Conservation (phyloP, 2,113 vertebrate genomes). For the Hyla sarda region DNA sequence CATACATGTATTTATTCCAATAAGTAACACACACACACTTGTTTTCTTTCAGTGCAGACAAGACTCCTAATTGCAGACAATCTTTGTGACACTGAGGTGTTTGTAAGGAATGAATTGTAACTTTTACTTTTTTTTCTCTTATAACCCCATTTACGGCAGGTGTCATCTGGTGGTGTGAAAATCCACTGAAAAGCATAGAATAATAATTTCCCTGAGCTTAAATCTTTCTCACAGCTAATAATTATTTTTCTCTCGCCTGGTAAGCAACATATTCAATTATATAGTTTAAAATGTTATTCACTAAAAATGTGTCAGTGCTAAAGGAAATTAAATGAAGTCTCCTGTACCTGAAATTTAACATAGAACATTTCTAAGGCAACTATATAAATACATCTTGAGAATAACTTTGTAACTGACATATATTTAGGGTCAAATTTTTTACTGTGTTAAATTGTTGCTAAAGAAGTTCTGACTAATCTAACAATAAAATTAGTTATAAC, state of each 20-base stretch:
- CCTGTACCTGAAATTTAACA: neutral
- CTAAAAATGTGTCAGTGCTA: constrained; percentile 21
- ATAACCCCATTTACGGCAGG: constrained; percentile 47
- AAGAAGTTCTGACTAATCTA: neutral
- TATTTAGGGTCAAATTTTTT: neutral
- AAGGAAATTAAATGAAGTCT: constrained; percentile 16
- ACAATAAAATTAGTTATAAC: too few species aligned
- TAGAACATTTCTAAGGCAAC: neutral
- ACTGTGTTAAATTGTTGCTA: neutral
- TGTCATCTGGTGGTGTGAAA: constrained; percentile 20
- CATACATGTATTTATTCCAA: too few species aligned
- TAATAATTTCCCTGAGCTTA: constrained; percentile 32
- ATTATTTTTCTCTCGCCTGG: constrained; percentile 41
- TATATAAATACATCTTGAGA: neutral
- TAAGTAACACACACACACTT: too few species aligned
- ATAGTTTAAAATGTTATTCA: constrained; percentile 30
- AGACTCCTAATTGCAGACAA: neutral
- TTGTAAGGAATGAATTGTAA: constrained; percentile 33
- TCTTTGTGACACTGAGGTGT: constrained; percentile 44
- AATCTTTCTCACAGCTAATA: constrained; percentile 46
- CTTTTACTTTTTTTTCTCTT: constrained; percentile 28
- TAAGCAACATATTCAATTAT: constrained; percentile 43
- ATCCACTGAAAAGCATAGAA: constrained; percentile 20
- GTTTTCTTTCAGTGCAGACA: constrained; percentile 34
- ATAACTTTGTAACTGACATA: neutral